phyloP scores from a whole-genome alignment of 1,140 invertebrate genomes.

The Rhopalosiphum maidis region DNA sequence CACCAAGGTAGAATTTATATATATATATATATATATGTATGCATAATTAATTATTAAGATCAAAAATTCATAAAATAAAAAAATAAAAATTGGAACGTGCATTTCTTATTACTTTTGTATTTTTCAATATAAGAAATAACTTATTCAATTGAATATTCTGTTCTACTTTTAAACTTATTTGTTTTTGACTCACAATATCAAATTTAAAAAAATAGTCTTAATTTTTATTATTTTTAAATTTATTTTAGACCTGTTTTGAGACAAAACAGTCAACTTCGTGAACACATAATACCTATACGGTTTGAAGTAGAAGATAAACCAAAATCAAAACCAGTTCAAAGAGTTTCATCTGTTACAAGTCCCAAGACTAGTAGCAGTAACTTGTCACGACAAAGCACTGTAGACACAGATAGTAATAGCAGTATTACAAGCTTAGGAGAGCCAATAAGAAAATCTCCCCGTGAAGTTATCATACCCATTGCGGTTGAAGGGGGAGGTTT shows the following conservation, averaged over 20 bases:
- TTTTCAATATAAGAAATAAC: no score
- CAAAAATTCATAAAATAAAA: background rate
- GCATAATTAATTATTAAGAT: background rate
- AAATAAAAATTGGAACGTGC: background rate
- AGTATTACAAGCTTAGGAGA: conserved; percentile 65
- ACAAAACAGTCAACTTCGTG: conserved; percentile 63
- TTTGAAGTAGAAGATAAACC: conserved; percentile 62
- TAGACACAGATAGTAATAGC: conserved; percentile 73
- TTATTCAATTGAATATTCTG: no score
- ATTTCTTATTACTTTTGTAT: background rate
- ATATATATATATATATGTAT: background rate
- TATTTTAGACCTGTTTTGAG: conserved; percentile 60
- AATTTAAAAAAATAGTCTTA: background rate
- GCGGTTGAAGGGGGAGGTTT: conserved; percentile 86
- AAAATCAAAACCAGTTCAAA: conserved; percentile 48
- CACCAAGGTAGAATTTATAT: conserved; percentile 49
- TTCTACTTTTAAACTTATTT: background rate
- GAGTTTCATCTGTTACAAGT: conserved; percentile 59
- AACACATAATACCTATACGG: conserved; percentile 69
- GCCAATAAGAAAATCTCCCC: conserved; percentile 83
- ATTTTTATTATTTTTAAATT: conserved; percentile 47
- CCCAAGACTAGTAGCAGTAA: conserved; percentile 60
- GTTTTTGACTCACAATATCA: background rate
- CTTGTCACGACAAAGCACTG: conserved; percentile 73
- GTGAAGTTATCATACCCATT: conserved; percentile 91